Percentiles rank a stretch among this genome's conserved stretches.
These are phyloP conservation scores for Pelodytes ibericus DNA, from an alignment of 2,797 vertebrate genomes.

Conservation along the genomic window DNA sequence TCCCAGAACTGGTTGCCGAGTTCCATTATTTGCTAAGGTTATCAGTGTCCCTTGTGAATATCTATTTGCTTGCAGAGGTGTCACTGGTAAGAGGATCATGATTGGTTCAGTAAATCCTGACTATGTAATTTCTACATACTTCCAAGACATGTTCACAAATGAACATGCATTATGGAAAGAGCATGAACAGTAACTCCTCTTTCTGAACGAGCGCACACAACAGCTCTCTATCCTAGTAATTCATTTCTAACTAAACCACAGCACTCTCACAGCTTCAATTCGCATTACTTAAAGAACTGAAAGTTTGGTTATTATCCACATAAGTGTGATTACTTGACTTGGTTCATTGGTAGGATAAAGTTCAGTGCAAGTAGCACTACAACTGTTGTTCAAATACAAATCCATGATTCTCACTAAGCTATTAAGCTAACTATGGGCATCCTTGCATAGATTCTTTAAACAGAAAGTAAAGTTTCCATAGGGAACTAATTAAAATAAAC, in stretches of 20 bases:
- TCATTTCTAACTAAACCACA: too few relatives aligned
- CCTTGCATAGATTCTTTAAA: too few relatives aligned
- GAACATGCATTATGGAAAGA: not conserved
- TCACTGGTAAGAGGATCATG: not conserved
- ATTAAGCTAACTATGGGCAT: too few relatives aligned
- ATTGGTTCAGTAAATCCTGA: constrained; percentile 16
- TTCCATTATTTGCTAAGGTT: constrained; percentile 16
- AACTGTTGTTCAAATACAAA: too few relatives aligned
- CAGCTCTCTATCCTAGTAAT: too few relatives aligned
- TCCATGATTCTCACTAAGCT: too few relatives aligned
- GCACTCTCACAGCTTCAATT: too few relatives aligned
- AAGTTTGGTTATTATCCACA: not conserved
- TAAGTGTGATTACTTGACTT: not conserved
- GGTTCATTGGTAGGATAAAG: too few relatives aligned
- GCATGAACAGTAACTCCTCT: not conserved
- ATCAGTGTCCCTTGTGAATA: constrained; percentile 11
- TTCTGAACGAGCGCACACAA: too few relatives aligned
- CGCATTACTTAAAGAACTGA: not conserved
- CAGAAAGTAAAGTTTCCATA: too few relatives aligned
- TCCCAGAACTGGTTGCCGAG: not conserved
- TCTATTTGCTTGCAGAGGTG: constrained; percentile 38
- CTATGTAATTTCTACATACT: constrained; percentile 11
- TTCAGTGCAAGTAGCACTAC: too few relatives aligned
- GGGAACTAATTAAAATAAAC: too few relatives aligned
- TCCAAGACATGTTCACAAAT: not conserved